A percentile compares a stretch with the other conserved stretches of the same genome.
These are phyloP conservation scores for Synergus umbraculus DNA, from an alignment of 2,888 invertebrate species.

Conservation along the genomic window DNA sequence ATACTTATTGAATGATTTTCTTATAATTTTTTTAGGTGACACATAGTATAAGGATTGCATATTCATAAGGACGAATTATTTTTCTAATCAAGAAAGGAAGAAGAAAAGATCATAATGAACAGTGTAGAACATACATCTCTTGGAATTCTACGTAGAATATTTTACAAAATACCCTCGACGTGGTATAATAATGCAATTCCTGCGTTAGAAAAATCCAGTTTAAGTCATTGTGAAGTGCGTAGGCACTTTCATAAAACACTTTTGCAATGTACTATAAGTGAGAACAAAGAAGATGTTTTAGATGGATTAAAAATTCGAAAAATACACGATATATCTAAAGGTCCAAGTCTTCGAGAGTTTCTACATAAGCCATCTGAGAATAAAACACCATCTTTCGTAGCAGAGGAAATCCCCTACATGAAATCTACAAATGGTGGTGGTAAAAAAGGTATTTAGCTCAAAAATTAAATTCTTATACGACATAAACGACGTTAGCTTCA, in stretches of 20 bases:
- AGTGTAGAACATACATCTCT: constrained; percentile 42
- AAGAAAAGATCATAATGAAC: constrained; percentile 43
- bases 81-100: background rate
- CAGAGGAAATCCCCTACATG: constrained; percentile 66
- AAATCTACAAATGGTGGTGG: constrained; percentile 58
- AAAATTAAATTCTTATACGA: too few species aligned
- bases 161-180: constrained; percentile 7
- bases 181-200: background rate
- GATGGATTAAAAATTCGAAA: background rate
- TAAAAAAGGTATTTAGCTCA: constrained; percentile 65
- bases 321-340: constrained; percentile 49
- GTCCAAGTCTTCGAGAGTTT: constrained; percentile 63
- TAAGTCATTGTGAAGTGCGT: background rate
- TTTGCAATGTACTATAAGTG: background rate
- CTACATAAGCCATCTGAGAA: constrained; percentile 50
- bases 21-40: background rate
- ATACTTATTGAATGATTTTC: too few species aligned
- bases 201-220: background rate
- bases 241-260: constrained; percentile 10
- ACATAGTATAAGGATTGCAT: background rate
- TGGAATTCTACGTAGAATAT: constrained; percentile 39
- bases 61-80: background rate
- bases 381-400: constrained; percentile 17
- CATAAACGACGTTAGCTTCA: too few species aligned
- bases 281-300: background rate